Percentiles rank a stretch among this genome's conserved stretches.
These are phyloP conservation scores for Hydropotes inermis DNA, from an alignment of 2,113 vertebrate species.

Conservation along the genomic window DNA sequence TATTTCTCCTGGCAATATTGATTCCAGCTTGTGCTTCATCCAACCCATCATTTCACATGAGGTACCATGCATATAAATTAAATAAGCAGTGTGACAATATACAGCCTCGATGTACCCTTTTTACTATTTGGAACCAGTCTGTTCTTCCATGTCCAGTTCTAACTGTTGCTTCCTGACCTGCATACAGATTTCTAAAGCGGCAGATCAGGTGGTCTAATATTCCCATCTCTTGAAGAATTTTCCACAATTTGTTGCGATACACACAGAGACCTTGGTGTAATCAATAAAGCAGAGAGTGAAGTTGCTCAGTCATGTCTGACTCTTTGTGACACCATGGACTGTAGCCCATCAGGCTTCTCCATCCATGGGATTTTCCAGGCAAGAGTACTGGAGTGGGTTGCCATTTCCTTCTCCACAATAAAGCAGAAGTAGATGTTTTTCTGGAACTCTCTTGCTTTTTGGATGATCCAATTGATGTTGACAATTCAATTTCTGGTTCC, in stretches of 20 bases:
- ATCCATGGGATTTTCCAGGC: too few species aligned
- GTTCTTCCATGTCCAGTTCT: neutral
- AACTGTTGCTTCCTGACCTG: neutral
- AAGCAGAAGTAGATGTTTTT: neutral
- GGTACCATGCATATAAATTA: neutral
- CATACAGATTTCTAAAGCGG: neutral
- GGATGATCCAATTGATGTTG: neutral
- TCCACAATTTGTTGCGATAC: neutral
- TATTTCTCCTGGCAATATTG: neutral
- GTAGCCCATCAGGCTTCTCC: too few species aligned
- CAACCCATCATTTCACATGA: neutral
- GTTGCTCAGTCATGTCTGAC: too few species aligned
- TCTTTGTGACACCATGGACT: too few species aligned
- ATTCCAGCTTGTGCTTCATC: neutral
- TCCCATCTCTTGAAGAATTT: neutral
- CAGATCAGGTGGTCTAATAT: neutral
- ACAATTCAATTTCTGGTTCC: neutral
- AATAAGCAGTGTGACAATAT: neutral
- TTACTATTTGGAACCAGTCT: neutral
- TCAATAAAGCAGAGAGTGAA: neutral
- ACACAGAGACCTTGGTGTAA: neutral
- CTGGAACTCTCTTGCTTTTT: neutral
- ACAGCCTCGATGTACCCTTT: neutral
- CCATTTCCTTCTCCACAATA: neutral
- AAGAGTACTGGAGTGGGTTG: too few species aligned